These are phyloP conservation scores for Lampris megalopsis DNA, from an alignment of 2,113 vertebrate species.

Conservation along the genomic window DNA sequence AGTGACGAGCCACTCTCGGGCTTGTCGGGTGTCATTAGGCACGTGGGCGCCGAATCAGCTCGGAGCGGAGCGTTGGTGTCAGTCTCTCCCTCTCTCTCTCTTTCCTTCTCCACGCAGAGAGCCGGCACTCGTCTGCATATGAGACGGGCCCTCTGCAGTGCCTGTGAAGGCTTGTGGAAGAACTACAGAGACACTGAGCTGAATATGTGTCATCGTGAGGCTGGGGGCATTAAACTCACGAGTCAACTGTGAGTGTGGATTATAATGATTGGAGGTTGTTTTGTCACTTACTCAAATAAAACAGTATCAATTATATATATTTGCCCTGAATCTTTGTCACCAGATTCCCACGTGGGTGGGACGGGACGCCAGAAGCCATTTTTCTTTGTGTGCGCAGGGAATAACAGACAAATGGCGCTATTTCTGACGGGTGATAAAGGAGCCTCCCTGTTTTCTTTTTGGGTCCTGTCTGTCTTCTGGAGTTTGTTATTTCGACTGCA, in stretches of 20 bases:
- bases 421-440: background rate
- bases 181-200: slow-evolving; percentile 56
- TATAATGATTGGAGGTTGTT: slow-evolving; percentile 20
- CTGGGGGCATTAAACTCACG: slow-evolving; percentile 32
- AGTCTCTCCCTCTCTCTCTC: slow-evolving; percentile 28
- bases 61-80: slow-evolving; percentile 55
- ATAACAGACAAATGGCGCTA: background rate
- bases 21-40: slow-evolving; percentile 78
- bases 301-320: slow-evolving; percentile 61
- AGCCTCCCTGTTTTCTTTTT: background rate
- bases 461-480: background rate
- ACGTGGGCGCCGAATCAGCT: slow-evolving; percentile 68
- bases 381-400: slow-evolving; percentile 21
- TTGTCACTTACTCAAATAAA: slow-evolving; percentile 43
- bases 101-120: background rate
- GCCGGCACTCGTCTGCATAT: slow-evolving; percentile 56
- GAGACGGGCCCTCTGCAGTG: slow-evolving; percentile 50
- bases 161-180: slow-evolving; percentile 25
- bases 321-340: slow-evolving; percentile 43
- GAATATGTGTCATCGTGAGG: slow-evolving; percentile 38
- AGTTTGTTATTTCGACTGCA: background rate
- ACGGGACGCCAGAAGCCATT: background rate
- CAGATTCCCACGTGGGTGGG: slow-evolving; percentile 2
- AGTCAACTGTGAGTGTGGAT: slow-evolving; percentile 14
- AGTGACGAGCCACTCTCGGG: slow-evolving; percentile 69